Evolutionary conservation across 2,888 invertebrate genomes (phyloP).

Genomic region (Panzeria rudis): DNA sequence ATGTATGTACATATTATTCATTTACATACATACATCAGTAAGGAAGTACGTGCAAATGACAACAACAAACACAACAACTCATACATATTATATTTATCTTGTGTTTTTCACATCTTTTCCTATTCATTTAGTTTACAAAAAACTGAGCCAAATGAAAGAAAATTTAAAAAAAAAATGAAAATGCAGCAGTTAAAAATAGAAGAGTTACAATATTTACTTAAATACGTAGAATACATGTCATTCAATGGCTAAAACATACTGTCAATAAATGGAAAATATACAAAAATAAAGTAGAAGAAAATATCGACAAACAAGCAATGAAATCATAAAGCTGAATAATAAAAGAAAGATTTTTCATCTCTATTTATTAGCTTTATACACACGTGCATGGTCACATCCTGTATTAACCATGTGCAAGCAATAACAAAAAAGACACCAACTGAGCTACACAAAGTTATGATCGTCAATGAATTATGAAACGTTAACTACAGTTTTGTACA

Average conservation of each 20-base stretch:
- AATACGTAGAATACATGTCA: constrained; percentile 66
- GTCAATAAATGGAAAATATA: constrained; percentile 63
- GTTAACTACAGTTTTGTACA: neutral
- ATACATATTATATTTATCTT: constrained; percentile 33
- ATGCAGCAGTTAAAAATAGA: constrained; percentile 29
- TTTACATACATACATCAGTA: neutral
- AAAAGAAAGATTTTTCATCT: constrained; percentile 67
- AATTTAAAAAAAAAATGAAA: constrained; percentile 4
- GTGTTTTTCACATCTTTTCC: constrained; percentile 39
- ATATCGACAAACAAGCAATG: constrained; percentile 58
- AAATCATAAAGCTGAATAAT: constrained; percentile 66
- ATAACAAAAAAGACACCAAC: neutral
- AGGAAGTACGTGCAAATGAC: constrained; percentile 3
- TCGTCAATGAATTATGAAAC: constrained; percentile 13
- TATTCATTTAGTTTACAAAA: constrained; percentile 61
- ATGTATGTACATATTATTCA: neutral
- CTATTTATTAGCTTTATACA: constrained; percentile 59
- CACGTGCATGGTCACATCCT: constrained; percentile 10
- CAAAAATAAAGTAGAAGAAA: constrained; percentile 40
- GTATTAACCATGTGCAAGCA: neutral
- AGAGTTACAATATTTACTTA: constrained; percentile 71
- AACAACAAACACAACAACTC: neutral
- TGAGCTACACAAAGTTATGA: neutral
- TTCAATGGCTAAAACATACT: constrained; percentile 62
- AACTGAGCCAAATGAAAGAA: constrained; percentile 26